Evolutionary conservation across 1,140 invertebrate genomes (phyloP).

Genomic region (Temnothorax nylanderi): DNA sequence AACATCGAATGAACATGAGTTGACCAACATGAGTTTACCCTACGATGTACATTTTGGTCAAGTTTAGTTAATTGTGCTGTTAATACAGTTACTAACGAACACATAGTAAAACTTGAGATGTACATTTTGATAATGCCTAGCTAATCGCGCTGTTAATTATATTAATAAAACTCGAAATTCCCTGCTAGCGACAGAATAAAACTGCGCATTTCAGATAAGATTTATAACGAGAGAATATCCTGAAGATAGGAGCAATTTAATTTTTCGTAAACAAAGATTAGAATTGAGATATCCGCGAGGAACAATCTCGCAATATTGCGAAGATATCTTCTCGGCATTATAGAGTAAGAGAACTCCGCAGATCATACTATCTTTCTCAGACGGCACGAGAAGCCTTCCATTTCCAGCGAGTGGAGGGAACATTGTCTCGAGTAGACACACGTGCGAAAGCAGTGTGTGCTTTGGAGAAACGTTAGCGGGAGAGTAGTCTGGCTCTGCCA

Average conservation of each 20-base stretch:
- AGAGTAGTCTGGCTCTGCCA: constrained; percentile 29
- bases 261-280: constrained; percentile 15
- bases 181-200: not conserved
- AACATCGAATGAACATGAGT: too few species aligned
- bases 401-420: constrained; percentile 38
- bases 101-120: too few species aligned
- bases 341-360: not conserved
- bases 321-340: not conserved
- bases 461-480: constrained; percentile 49
- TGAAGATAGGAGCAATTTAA: constrained; percentile 10
- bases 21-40: too few species aligned
- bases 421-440: constrained; percentile 61
- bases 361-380: constrained; percentile 38
- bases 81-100: not conserved
- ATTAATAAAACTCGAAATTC: not conserved
- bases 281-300: constrained; percentile 9
- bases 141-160: not conserved
- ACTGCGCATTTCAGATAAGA: not conserved
- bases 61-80: not conserved
- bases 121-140: not conserved
- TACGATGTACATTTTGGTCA: not conserved
- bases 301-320: not conserved
- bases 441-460: constrained; percentile 51
- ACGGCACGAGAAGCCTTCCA: constrained; percentile 52
- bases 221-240: not conserved